A percentile compares a stretch with the other conserved stretches of the same genome.
Evolutionary conservation across 2,113 vertebrate genomes (phyloP).

Genomic region (Heptranchias perlo): DNA sequence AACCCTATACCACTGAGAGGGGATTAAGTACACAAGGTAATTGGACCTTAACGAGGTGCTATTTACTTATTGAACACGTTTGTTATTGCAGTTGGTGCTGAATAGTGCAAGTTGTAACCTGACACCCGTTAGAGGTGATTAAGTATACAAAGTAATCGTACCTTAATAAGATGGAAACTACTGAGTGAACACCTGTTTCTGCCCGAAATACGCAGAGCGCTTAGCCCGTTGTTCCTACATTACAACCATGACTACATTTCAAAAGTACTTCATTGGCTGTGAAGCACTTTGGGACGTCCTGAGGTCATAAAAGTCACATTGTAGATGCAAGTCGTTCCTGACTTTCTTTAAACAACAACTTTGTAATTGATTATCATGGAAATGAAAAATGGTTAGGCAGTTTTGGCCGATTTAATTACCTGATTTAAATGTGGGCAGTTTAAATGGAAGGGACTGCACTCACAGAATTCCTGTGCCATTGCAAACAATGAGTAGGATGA

Average conservation of each 20-base stretch:
- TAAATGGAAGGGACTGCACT: background rate
- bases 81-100: background rate
- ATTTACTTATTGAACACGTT: slow-evolving; percentile 21
- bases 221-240: background rate
- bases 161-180: background rate
- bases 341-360: background rate
- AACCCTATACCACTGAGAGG: background rate
- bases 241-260: too few species aligned
- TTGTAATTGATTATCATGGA: background rate
- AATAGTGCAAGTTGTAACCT: background rate
- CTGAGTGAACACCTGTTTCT: background rate
- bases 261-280: too few species aligned
- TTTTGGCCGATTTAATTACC: background rate
- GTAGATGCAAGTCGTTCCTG: too few species aligned
- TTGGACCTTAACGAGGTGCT: background rate
- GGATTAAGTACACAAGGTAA: background rate
- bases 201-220: background rate
- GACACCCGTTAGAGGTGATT: background rate
- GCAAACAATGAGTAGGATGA: too few species aligned
- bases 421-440: background rate
- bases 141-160: background rate
- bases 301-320: too few species aligned
- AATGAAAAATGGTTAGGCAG: background rate
- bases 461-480: background rate
- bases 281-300: too few species aligned